phyloP scores from a whole-genome alignment of 92 coral and sea anemone genomes.

The Actinostola sp. region DNA sequence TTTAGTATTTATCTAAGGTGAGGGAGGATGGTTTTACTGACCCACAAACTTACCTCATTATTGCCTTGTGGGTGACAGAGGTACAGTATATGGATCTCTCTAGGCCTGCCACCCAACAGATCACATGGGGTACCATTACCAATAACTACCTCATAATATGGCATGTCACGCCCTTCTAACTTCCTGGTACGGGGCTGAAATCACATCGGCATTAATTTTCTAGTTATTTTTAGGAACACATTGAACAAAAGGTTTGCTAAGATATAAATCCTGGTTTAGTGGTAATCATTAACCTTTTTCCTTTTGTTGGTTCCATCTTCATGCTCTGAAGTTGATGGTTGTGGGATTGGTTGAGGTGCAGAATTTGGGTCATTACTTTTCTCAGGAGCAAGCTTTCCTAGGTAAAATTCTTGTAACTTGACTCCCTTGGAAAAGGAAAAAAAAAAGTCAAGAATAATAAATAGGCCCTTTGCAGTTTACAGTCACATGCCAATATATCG shows the following conservation, averaged over 20 bases:
- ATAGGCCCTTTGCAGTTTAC: not conserved
- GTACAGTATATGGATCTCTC: conserved; percentile 74
- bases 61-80: conserved; percentile 89
- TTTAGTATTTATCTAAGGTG: not conserved
- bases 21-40: no score
- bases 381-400: conserved; percentile 66
- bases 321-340: conserved; percentile 23
- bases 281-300: conserved; percentile 13
- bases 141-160: conserved; percentile 82
- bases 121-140: conserved; percentile 94
- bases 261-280: no score
- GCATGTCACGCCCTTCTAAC: conserved; percentile 84
- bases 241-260: not conserved
- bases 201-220: not conserved
- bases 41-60: conserved; percentile 92
- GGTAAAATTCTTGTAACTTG: conserved; percentile 72
- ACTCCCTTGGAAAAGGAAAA: conserved; percentile 51
- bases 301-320: not conserved
- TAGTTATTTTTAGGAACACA: not conserved
- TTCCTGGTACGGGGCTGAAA: conserved; percentile 86
- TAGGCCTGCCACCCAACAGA: conserved; percentile 71
- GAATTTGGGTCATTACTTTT: conserved; percentile 5
- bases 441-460: not conserved
- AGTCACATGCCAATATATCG: no score
- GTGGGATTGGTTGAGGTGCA: conserved; percentile 28